These are phyloP conservation scores for Potorous gilbertii DNA, from an alignment of 2,797 vertebrate genomes.

Conservation along the genomic window DNA sequence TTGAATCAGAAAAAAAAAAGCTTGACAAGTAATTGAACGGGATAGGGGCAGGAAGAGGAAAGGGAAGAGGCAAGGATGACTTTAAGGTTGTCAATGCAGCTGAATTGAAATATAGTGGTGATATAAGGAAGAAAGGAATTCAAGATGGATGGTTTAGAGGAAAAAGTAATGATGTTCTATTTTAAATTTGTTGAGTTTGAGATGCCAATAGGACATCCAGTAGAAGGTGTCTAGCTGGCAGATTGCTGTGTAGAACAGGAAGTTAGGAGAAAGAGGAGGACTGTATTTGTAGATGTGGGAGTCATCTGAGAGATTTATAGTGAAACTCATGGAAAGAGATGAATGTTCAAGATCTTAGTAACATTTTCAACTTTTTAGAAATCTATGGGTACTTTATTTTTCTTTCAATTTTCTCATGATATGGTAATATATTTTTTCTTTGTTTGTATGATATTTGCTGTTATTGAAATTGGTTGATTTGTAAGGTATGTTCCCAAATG, in stretches of 20 bases:
- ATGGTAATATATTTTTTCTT: not conserved
- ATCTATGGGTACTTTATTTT: not conserved
- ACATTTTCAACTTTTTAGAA: not conserved
- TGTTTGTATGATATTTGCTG: not conserved
- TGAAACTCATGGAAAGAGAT: not conserved
- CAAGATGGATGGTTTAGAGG: not conserved
- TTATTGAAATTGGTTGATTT: not conserved
- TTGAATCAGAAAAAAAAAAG: not conserved
- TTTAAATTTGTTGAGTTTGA: not conserved
- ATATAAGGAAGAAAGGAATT: not conserved
- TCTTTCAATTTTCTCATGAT: not conserved
- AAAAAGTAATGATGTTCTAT: not conserved
- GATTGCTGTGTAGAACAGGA: not conserved
- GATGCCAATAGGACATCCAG: not conserved
- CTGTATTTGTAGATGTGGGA: not conserved
- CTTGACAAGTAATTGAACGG: not conserved
- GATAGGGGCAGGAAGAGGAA: not conserved
- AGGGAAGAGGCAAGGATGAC: not conserved
- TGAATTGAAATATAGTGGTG: not conserved
- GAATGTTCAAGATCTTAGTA: not conserved
- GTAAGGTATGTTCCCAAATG: not conserved
- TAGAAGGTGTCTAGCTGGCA: not conserved
- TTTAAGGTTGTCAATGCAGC: not conserved
- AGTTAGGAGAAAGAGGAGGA: not conserved
- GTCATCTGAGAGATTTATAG: not conserved